These are phyloP conservation scores for Drosophila bipectinata DNA, from an alignment of 1,140 invertebrate species.

Conservation along the genomic window DNA sequence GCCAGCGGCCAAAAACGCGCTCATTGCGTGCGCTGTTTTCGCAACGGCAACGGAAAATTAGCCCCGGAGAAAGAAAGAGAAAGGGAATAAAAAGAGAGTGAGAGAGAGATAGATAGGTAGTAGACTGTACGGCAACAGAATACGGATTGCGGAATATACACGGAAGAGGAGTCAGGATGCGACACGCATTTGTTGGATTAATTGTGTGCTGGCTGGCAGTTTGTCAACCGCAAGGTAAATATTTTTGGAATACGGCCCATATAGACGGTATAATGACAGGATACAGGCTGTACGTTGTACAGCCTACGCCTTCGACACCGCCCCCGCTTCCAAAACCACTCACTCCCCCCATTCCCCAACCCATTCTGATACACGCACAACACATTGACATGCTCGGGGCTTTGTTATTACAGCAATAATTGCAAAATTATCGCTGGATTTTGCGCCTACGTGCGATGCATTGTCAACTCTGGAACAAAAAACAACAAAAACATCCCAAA, in stretches of 20 bases:
- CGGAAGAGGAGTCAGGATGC: constrained; percentile 62
- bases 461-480: constrained; percentile 35
- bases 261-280: constrained; percentile 59
- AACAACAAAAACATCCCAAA: constrained; percentile 4
- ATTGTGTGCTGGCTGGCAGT: constrained; percentile 78
- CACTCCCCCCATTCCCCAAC: neutral
- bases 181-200: constrained; percentile 80
- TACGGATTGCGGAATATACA: constrained; percentile 9
- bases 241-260: constrained; percentile 59
- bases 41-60: constrained; percentile 66
- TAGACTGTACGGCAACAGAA: neutral
- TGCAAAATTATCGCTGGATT: constrained; percentile 81
- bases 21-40: constrained; percentile 77
- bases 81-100: constrained; percentile 1
- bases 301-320: neutral
- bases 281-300: constrained; percentile 30
- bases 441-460: constrained; percentile 65
- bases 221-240: constrained; percentile 83
- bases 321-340: constrained; percentile 14
- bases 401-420: constrained; percentile 81
- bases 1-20: constrained; percentile 76
- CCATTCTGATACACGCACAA: neutral
- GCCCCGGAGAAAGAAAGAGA: constrained; percentile 22
- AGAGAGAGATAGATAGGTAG: neutral
- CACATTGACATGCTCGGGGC: constrained; percentile 26